Base-by-base conservation (phyloP, 2,113 vertebrate genomes). In the Dicrurus megarhynchus region DNA sequence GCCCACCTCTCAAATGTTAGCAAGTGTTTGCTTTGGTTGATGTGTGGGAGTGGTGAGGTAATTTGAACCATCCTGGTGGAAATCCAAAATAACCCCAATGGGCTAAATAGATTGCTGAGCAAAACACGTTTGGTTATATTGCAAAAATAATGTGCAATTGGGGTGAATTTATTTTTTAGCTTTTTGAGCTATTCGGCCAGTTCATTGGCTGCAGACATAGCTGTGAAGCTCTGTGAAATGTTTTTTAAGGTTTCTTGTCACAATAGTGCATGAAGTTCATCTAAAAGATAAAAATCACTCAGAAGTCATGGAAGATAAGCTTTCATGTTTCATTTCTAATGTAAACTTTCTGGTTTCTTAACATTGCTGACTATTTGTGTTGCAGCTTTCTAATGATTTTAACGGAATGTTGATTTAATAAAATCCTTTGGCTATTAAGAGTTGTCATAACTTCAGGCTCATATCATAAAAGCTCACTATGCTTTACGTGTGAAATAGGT, bases 1-100 rank as follows among this genome's bases (percentile, higher is more conserved):
- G 27, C 93, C 95, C 89, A 94, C 94, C 67, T 89, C 85, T 95
- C 84, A 95, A 94, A 89, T 94, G 91, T 89, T 94, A 95, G 74
- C 69, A 24, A 95, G 69, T 16, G 27, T 94, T 96, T 92, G 87
- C 81, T 95, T 76, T 91, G 78, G 78, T 76, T 87, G 50, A 59
- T 55, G 74, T 76, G 87, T 95, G 63, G 94, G 96, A 91, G 84
- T n/a, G 19, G 74, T 95, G 94, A 96, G 93, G 89, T 94, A 95
- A 95, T 92, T 69, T 68, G 75, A 82, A 90, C 77, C 4, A 7
- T 89, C n/a, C 73, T 92, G 60, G n/a, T 95, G 60, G 80, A 91
- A 94, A 95, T 93, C 67, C 74, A 91, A 84, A 95, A 87, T 91
- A 94, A 87, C 69, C 57, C 7, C 0, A 83, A 60, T 0, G 26